Base-by-base conservation (phyloP, 2,888 invertebrate species). In the Azorinus chamasolen region DNA sequence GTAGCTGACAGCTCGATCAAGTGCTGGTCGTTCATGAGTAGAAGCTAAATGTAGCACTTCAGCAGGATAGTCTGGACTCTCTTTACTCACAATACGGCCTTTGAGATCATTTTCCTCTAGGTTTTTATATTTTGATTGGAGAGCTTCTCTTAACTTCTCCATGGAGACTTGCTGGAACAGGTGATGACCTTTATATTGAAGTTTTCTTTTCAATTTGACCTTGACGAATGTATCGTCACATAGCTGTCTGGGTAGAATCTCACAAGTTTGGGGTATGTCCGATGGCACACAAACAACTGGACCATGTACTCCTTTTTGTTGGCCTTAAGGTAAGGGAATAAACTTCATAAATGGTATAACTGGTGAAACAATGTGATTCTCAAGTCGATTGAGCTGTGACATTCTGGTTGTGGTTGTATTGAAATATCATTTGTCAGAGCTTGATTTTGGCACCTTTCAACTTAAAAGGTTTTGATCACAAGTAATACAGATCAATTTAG, bases 311-410 rank as follows among this genome's bases (percentile, higher is more conserved):
- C 8, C 55, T 32, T 55, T 27, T 20, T 55, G 55, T 3, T 39
- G 37, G 8, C 55, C 55, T 55, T n/a, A n/a, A 37, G 55, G 55
- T 55, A 27, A n/a, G 6, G 55, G 10, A 6, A 55, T 5, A 3
- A 55, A 4, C 18, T 55, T 55, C 55, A 55, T 55, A 18, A 55
- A 55, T n/a, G 55, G 55, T n/a, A 55, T 37, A 12, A 20, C 25
- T 37, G 4, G 6, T 6, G 55, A 10, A 37, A 55, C 10, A n/a
- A 55, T 12, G 5, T 25, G 22, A 10, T 10, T 22, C n/a, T 53
- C 53, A 5, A 53, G 25, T 4, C 5, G 6, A 8, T 6, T 25
- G 5, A 53, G 25, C 24, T 8, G 10, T 6, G 22, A 12, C 20
- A 12, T 53, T 6, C 5, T 20, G 53, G 25, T 5, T 8, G 20